Base-by-base conservation (phyloP, 1,140 invertebrate species). In the Heliothis subflexa region DNA sequence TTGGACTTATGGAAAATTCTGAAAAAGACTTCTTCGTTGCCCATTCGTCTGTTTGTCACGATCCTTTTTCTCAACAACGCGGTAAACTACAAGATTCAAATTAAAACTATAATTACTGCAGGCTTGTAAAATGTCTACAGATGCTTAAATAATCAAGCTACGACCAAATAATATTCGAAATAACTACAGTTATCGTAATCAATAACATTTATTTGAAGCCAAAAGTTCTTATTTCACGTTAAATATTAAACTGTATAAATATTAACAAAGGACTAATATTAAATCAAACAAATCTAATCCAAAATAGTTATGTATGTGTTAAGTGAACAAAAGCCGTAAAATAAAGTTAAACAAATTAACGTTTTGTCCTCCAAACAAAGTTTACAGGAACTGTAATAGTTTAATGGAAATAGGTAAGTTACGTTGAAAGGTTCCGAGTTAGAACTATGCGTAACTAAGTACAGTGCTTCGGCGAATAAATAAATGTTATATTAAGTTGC, bases 401-500 rank as follows among this genome's bases (percentile, higher is more conserved):
- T 68, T 70, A 70, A 70, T 50, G 66, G 66, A 49, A 52, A 70
- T 21, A 14, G 47, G n/a, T 66, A 47, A 66, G 66, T 70, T 70
- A 28, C 66, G 21, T 18, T 70, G 5, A 70, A 70, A 70, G 66
- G 47, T 2, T 21, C 1, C 4, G n/a, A 70, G 49, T 70, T 70
- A 52, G 47, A 66, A 13, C 3, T 68, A 50, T 45, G 21, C 62
- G 9, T 18, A 9, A 4, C 21, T 2, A 68, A 5, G 18, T 57
- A 21, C 16, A 16, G 1, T 11, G 66, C 14, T 18, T 11, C 7
- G 4, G 3, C 16, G 49, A 13, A 70, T 52, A 52, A 52, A 28
- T 70, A 52, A 52, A 52, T 70, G 21, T 28, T 52, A 50, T 28
- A 50, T 28, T 70, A 28, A 40, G 33, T 40, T 40, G 5, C 33